Evolutionary conservation across 2,888 invertebrate species (phyloP), one percentile per base, ranked within the genome.

Genomic region (Sarcophaga subvicina): DNA sequence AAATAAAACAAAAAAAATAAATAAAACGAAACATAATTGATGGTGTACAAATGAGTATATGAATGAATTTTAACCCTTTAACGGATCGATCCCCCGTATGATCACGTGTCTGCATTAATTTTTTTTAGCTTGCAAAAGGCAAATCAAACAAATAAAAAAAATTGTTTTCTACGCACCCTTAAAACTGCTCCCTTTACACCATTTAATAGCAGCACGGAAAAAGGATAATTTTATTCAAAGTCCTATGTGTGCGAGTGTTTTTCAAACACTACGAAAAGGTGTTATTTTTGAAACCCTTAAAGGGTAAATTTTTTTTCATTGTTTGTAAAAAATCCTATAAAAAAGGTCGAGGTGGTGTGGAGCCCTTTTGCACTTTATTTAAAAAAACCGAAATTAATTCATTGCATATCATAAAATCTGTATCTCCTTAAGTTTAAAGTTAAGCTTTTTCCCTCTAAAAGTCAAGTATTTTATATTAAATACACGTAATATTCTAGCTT

Each of bases 1-100:
- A 60, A 72, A 72, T 14, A 14, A 54, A 49, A 49, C 4, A 10
- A 2, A 14, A 49, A 12, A 49, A 49, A 54, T 4, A 72, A 25
- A 54, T 37, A 37, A 79, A 59, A 78, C 73, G 66, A 78, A 66
- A 80, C 64, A 79, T 89, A 89, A 88, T 89, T 89, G 86, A 88
- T 89, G 89, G 89, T 88, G 77, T 76, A 54, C 75, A 62, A 67
- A 63, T n/a, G 14, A 80, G 45, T 47, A 45, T 80, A 22, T 14
- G 6, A 5, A 22, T 14, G 6, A 5, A 20, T 22, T 71, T 80
- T 85, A 86, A 88, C 85, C 86, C 86, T 81, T 83, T 80, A 62
- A 66, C 66, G 78, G 75, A 20, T 12, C 63, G 87, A 87, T 87
- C 81, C 76, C 37, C 17, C 22, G 37, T 60, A 67, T 49, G 84